Evolutionary conservation across 1,140 invertebrate species (phyloP).

Genomic region (Aphaenogaster ashmeadi): DNA sequence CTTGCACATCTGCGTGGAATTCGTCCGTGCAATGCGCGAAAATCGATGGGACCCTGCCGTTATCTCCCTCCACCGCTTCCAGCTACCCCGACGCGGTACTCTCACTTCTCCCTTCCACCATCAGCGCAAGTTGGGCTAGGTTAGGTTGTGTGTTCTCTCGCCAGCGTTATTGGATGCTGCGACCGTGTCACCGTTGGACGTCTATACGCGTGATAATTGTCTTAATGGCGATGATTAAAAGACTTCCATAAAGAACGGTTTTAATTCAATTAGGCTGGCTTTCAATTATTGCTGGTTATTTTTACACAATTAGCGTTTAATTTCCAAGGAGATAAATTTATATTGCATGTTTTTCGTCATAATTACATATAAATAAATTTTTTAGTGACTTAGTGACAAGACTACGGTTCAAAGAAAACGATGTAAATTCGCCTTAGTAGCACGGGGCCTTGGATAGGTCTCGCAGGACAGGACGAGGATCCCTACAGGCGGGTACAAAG

Average conservation of each 20-base stretch:
- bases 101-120: slow-evolving; percentile 35
- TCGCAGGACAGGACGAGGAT: background rate
- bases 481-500: background rate
- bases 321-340: background rate
- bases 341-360: background rate
- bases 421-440: background rate
- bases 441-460: background rate
- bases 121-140: slow-evolving; percentile 66
- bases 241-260: background rate
- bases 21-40: slow-evolving; percentile 69
- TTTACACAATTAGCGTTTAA: background rate
- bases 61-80: slow-evolving; percentile 13
- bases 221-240: slow-evolving; percentile 18
- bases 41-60: slow-evolving; percentile 69
- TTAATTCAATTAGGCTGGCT: background rate
- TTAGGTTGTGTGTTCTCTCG: slow-evolving; percentile 49
- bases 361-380: background rate
- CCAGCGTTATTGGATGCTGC: slow-evolving; percentile 4
- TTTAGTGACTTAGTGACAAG: background rate
- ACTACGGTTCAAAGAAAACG: background rate
- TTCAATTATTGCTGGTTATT: background rate
- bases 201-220: slow-evolving; percentile 15
- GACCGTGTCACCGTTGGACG: background rate
- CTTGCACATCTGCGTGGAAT: slow-evolving; percentile 53
- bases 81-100: slow-evolving; percentile 11